Evolutionary conservation across 1,140 invertebrate species (phyloP), one percentile per base, ranked within the genome.

Genomic region (Telenomus remus): DNA sequence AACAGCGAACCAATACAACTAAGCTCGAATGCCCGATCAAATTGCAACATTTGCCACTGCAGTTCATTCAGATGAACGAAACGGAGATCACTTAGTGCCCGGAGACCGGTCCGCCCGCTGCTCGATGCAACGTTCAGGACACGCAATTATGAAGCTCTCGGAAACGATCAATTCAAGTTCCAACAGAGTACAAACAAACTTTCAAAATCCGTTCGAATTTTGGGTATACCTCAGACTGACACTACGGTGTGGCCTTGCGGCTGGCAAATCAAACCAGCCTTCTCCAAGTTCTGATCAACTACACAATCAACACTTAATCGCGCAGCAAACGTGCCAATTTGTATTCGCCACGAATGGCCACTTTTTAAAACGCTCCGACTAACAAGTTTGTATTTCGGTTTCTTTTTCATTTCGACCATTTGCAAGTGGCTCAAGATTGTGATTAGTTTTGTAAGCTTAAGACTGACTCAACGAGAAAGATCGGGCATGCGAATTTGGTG

Each of bases 11-110:
- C 55, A 81, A 80, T 76, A 73, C 80, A 73, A 63, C 79, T 47
- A 81, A 82, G 70, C 61, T 82, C 69, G 81, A 85, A 79, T 84
- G 79, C 77, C 83, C 83, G 69, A 82, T 85, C 76, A 84, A 85
- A 68, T 63, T 86, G 57, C 82, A 85, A 51, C 82, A 86, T 56
- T 68, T 85, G 71, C 83, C 85, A 46, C 78, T 85, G 11, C 81
- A 84, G 43, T 84, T 86, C 51, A 84, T 84, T 27, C 82, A 84
- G 64, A 84, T 84, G 79, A 86, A 86, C 64, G 84, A 85, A 74
- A 83, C 79, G 27, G 81, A 82, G 66, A 83, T 79, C 46, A 82
- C 79, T 66, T 82, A 84, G 81, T 81, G 69, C 48, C 53, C 56
- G 51, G 51, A 66, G 47, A 57, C 48, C 48, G 44, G 50, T 49